These are phyloP conservation scores for Ctenodactylus gundi DNA, from an alignment of 2,113 vertebrate species.

Conservation along the genomic window DNA sequence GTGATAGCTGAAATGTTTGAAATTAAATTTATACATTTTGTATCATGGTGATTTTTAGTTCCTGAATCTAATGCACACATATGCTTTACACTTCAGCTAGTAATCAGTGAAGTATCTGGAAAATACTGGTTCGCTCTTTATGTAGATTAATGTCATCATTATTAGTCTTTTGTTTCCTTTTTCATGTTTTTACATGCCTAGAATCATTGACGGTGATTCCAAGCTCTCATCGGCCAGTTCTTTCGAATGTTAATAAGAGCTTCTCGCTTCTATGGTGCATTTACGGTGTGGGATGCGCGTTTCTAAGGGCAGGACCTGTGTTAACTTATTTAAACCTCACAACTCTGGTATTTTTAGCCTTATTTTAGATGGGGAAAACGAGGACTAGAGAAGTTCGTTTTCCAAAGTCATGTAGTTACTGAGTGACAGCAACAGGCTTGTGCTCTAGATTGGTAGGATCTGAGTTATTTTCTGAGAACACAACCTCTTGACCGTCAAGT, in stretches of 20 bases:
- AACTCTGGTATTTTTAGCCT: neutral
- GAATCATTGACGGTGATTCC: neutral
- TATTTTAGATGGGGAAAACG: neutral
- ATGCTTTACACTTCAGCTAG: neutral
- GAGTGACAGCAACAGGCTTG: neutral
- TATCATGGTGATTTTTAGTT: neutral
- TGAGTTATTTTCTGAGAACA: neutral
- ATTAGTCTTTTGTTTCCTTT: neutral
- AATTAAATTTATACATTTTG: neutral
- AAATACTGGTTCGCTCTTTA: neutral
- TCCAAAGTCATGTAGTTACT: neutral
- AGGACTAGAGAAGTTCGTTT: neutral
- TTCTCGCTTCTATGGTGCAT: neutral
- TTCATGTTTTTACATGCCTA: neutral
- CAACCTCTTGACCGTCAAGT: neutral
- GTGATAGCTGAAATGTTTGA: neutral
- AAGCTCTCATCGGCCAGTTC: neutral
- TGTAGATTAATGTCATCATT: neutral
- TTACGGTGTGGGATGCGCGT: neutral
- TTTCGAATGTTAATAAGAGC: neutral
- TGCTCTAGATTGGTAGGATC: neutral
- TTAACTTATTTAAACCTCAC: constrained; percentile 5
- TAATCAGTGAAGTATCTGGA: neutral
- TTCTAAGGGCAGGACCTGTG: neutral
- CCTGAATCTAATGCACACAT: neutral